Base-by-base conservation (phyloP, 2,888 invertebrate species). In the Andrena fulva region DNA sequence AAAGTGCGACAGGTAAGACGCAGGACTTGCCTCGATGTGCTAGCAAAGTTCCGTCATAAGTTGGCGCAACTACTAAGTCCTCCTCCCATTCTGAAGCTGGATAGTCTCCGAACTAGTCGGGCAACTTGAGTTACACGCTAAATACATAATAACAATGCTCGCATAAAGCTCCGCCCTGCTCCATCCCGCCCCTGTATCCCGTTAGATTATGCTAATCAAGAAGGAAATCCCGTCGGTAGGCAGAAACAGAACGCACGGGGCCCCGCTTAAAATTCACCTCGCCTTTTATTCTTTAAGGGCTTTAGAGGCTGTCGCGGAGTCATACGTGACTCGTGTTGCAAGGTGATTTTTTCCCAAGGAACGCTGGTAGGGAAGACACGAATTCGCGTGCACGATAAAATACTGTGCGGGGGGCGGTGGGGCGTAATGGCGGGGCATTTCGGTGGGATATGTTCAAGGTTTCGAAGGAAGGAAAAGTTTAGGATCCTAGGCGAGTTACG, bases 21-120 rank as follows among this genome's bases (percentile, higher is more conserved):
- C 50, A 20, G 52, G 54, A 50, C 52, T 52, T 31, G 27, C 16
- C 50, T n/a, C 7, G 54, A 68, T 77, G 74, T 48, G 69, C 73
- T 78, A 56, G 50, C 75, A 56, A 89, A 88, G 79, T 88, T 89
- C 75, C 52, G 63, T 82, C 89, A 81, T 82, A 89, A 88, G 85
- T 87, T 82, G 69, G 64, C 69, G 64, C 48, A 69, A 75, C 82
- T 63, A 56, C 85, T 76, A 85, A 87, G 85, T 78, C 84, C 78
- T 69, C 31, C 72, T 62, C 68, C 59, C 74, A 71, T 72, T 67
- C 68, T 27, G 60, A 42, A 77, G 68, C 68, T 78, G 75, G 71
- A 85, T 77, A 80, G 70, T 76, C 85, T 52, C 24, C 31, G 56
- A 69, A 70, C 76, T 77, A 63, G 73, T 74, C 76, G 60, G 59